These are phyloP conservation scores for Callocephalon fimbriatum DNA, from an alignment of 2,113 vertebrate species.

Conservation along the genomic window DNA sequence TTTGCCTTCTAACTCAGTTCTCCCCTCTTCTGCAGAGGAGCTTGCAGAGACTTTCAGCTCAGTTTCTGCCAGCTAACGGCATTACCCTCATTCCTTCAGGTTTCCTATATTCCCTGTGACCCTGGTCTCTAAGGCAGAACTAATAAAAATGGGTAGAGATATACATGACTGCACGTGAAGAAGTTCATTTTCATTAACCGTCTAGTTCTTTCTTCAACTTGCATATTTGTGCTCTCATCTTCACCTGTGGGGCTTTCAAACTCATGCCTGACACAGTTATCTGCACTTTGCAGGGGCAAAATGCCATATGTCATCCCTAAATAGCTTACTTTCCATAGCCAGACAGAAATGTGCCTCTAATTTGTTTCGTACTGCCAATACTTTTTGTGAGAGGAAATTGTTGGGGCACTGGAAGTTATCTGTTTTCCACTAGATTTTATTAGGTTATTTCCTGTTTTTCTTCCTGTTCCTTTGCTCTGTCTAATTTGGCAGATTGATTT, in stretches of 20 bases:
- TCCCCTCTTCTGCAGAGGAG: no score
- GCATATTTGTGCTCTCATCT: background rate
- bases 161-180: background rate
- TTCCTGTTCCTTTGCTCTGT: conserved; percentile 66
- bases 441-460: conserved; percentile 71
- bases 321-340: background rate
- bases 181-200: background rate
- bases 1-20: no score
- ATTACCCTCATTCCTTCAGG: background rate
- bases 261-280: background rate
- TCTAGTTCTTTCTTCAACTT: background rate
- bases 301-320: background rate
- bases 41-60: no score
- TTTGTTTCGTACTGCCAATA: conserved; percentile 32
- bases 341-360: conserved; percentile 35
- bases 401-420: conserved; percentile 67
- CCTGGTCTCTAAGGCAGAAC: background rate
- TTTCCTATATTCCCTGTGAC: background rate
- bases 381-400: conserved; percentile 61
- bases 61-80: no score
- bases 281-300: background rate
- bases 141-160: background rate
- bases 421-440: conserved; percentile 68
- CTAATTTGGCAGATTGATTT: conserved; percentile 68
- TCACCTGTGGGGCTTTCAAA: background rate